Conservation (phyloP, 2,888 invertebrate genomes). For the Megastigmus dorsalis region DNA sequence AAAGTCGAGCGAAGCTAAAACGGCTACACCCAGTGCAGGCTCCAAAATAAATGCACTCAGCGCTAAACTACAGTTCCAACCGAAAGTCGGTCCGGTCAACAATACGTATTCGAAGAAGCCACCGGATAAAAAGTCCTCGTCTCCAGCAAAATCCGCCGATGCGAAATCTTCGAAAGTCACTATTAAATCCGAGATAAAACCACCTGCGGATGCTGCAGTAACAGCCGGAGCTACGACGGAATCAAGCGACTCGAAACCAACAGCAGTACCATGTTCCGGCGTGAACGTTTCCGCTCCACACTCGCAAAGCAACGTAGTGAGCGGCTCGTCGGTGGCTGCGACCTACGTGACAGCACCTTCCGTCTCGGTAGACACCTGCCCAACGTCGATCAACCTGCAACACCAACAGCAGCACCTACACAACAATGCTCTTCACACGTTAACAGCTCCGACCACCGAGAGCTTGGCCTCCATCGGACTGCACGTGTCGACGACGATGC, state of each 20-base stretch:
- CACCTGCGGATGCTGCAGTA: not conserved
- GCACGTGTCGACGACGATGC: constrained; percentile 62
- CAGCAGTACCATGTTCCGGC: not conserved
- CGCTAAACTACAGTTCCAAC: constrained; percentile 70
- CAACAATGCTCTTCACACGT: not conserved
- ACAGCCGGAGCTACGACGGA: not conserved
- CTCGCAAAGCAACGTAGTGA: constrained; percentile 4
- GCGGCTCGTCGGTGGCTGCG: not conserved
- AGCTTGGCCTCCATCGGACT: constrained; percentile 60
- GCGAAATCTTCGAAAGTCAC: constrained; percentile 11
- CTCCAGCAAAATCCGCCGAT: constrained; percentile 27
- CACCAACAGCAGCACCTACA: constrained; percentile 11
- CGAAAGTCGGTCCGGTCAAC: constrained; percentile 69
- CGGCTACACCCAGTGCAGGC: constrained; percentile 60
- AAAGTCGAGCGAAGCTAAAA: constrained; percentile 51
- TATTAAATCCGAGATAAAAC: constrained; percentile 35
- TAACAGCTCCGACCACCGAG: constrained; percentile 55
- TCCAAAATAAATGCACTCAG: constrained; percentile 72
- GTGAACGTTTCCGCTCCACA: not conserved
- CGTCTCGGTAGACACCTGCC: not conserved
- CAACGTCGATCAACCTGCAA: not conserved
- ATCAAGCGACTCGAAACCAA: not conserved
- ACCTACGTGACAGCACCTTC: constrained; percentile 39
- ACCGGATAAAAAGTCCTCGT: constrained; percentile 22
- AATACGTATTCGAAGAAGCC: constrained; percentile 68